These are phyloP conservation scores for Halictus rubicundus DNA, from an alignment of 1,140 invertebrate species.

Conservation along the genomic window DNA sequence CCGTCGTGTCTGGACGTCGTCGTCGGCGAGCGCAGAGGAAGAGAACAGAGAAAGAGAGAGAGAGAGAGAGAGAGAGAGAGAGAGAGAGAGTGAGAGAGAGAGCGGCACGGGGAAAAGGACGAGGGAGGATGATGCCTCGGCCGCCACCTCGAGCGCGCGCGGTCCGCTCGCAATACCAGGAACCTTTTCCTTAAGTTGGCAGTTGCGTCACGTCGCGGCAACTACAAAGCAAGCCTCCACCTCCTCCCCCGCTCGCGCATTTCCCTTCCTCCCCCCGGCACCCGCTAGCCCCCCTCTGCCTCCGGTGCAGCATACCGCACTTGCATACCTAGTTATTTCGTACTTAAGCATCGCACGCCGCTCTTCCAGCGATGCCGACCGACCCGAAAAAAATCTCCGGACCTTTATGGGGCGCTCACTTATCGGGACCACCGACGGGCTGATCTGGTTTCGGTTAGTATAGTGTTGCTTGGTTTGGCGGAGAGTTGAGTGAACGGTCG, in stretches of 20 bases:
- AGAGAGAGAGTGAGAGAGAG: neutral
- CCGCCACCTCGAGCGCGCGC: constrained; percentile 26
- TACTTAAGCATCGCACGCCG: constrained; percentile 50
- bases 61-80: neutral
- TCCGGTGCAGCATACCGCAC: constrained; percentile 62
- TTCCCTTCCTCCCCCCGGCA: constrained; percentile 44
- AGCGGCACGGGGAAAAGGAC: constrained; percentile 43
- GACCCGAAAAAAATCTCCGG: too few species aligned
- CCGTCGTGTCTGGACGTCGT: constrained; percentile 52
- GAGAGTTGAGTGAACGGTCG: too few species aligned
- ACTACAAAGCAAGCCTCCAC: constrained; percentile 73
- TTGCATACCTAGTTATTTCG: constrained; percentile 72
- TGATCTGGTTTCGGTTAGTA: too few species aligned
- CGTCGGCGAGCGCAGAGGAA: neutral
- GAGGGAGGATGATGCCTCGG: constrained; percentile 46
- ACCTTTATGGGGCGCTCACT: too few species aligned
- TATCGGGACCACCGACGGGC: too few species aligned
- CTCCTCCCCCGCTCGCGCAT: constrained; percentile 42
- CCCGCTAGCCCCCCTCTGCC: neutral
- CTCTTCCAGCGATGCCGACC: too few species aligned
- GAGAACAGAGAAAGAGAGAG: neutral
- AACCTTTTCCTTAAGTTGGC: constrained; percentile 74
- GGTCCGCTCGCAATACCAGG: constrained; percentile 69
- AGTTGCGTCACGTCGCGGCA: constrained; percentile 79
- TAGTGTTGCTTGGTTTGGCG: too few species aligned